These are phyloP conservation scores for Drosophila oshimai DNA, from an alignment of 1,140 invertebrate species.

Conservation along the genomic window DNA sequence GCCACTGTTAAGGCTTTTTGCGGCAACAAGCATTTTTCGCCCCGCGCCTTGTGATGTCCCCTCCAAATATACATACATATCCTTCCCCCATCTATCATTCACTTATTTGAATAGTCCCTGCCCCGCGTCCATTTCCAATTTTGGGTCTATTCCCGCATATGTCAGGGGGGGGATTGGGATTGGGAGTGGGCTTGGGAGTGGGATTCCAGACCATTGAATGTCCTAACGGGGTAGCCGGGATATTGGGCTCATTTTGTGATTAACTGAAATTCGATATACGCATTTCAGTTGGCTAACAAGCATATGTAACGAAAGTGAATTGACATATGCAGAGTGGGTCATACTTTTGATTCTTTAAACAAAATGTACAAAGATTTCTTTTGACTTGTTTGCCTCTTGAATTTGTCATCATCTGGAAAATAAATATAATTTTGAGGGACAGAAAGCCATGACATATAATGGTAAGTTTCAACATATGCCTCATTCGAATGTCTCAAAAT, in stretches of 20 bases:
- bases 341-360: neutral
- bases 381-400: too few species aligned
- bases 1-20: constrained; percentile 63
- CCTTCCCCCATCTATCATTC: constrained; percentile 20
- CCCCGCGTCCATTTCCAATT: constrained; percentile 18
- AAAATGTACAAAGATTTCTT: neutral
- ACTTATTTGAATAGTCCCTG: constrained; percentile 46
- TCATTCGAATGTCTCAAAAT: too few species aligned
- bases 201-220: constrained; percentile 23
- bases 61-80: neutral
- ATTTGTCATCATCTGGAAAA: too few species aligned
- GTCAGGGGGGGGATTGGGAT: neutral
- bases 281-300: constrained; percentile 25
- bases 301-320: constrained; percentile 9
- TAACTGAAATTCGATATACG: constrained; percentile 43
- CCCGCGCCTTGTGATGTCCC: constrained; percentile 51
- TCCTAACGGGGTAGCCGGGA: constrained; percentile 8
- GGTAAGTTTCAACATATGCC: too few species aligned
- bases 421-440: too few species aligned
- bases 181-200: neutral
- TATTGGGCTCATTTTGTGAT: constrained; percentile 42
- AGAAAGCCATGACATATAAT: too few species aligned
- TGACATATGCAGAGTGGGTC: neutral
- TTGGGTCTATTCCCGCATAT: neutral
- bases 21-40: constrained; percentile 48